Conservation (phyloP, 2,797 vertebrate species). For the Pipistrellus pipistrellus region DNA sequence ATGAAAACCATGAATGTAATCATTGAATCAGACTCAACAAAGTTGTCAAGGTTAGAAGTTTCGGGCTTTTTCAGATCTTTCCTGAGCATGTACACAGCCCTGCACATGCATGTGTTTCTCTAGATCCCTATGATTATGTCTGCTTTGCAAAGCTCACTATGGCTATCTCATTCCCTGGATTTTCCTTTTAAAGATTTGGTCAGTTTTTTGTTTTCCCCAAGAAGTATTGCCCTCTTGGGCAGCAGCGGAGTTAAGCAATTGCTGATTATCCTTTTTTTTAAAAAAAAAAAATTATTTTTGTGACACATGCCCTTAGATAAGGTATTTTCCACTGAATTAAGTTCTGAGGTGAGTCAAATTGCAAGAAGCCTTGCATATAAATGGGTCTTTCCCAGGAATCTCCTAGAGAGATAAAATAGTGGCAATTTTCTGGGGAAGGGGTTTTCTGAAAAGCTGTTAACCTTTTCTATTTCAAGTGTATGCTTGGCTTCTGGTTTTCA, state of each 20-base stretch:
- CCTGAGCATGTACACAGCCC: not conserved
- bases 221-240: not conserved
- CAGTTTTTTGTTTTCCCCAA: not conserved
- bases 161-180: not conserved
- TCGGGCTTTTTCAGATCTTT: not conserved
- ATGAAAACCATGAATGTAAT: not conserved
- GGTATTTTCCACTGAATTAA: not conserved
- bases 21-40: not conserved
- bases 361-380: not conserved
- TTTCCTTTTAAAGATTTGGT: not conserved
- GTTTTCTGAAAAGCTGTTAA: not conserved
- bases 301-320: not conserved
- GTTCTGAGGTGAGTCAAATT: constrained; percentile 22
- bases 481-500: not conserved
- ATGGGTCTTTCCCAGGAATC: not conserved
- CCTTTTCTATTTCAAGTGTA: not conserved
- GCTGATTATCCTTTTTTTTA: not conserved
- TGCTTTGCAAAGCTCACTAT: not conserved
- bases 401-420: not conserved
- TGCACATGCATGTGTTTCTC: not conserved
- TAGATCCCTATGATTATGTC: not conserved
- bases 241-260: not conserved
- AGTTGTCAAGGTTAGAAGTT: not conserved
- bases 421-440: not conserved
- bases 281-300: not conserved